Evolutionary conservation across 1,140 invertebrate genomes (phyloP), one percentile per base, ranked within the genome.

Genomic region (Heliothis virescens): DNA sequence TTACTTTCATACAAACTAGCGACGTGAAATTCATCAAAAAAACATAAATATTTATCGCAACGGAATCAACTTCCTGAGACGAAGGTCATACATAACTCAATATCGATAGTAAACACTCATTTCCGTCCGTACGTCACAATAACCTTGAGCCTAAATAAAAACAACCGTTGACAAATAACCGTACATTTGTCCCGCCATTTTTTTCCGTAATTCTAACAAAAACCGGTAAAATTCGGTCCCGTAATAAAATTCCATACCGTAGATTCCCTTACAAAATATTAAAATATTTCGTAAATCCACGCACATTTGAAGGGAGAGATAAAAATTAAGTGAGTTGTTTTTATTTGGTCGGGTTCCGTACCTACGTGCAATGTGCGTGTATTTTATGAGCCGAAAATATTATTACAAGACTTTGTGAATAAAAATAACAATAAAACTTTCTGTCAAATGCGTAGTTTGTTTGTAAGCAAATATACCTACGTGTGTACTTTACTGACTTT

Each of bases 181-280:
- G 16, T 67, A 67, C 41, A 47, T 48, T n/a, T 48, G 34, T 41
- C 34, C 16, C 41, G 15, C 62, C 63, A 12, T 59, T 76, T 76
- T 18, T 63, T 63, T n/a, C 18, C 18, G 47, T 76, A 18, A 15
- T 60, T 50, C 52, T 57, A 57, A 55, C 41, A 3, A 52, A 76
- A 48, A 65, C 16, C 48, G 21, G 13, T 3, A 52, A 62, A 76
- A 76, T 63, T 76, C 26, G 60, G 63, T 2, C 26, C 48, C 74
- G 71, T 79, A 79, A 71, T 69, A 79, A 79, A 79, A 79, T 79
- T 69, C 63, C 53, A 65, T 67, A 50, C 41, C 50, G 18, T 26
- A 29, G 5, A 71, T 69, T 57, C 65, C 53, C 26, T 59, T 48
- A 52, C 2, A 53, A 79, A 26, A 79, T 79, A 79, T 71, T 79